These are phyloP conservation scores for Stichopus horrens DNA, from an alignment of 53 echinoderm and acorn worm species.

Conservation along the genomic window DNA sequence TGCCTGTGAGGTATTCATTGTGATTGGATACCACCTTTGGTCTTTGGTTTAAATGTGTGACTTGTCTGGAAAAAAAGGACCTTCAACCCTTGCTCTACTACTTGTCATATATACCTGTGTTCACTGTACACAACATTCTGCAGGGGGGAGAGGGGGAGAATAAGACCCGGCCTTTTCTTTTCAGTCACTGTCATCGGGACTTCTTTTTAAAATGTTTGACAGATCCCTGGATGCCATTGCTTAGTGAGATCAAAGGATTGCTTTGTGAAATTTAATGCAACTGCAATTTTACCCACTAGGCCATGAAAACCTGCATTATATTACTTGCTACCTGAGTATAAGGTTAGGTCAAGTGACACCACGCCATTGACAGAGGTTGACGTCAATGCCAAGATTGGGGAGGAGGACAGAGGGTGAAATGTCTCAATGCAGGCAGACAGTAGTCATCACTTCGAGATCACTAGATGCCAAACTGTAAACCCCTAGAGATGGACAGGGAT, in stretches of 20 bases:
- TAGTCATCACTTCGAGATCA: neutral
- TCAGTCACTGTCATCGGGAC: neutral
- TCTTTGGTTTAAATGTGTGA: neutral
- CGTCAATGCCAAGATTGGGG: neutral
- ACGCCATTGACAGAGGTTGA: neutral
- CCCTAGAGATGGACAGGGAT: neutral
- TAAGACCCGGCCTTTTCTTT: neutral
- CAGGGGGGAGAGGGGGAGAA: neutral
- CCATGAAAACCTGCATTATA: neutral
- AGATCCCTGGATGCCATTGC: neutral
- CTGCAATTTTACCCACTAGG: neutral
- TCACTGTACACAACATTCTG: neutral
- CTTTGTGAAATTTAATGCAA: conserved; percentile 24
- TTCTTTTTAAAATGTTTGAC: neutral
- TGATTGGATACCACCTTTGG: neutral
- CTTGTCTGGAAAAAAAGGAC: neutral
- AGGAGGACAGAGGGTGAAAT: neutral
- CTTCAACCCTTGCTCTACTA: neutral
- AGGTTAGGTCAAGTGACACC: neutral
- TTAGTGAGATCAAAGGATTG: neutral
- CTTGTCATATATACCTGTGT: neutral
- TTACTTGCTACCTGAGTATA: neutral
- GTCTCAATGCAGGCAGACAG: neutral
- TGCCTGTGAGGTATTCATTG: neutral
- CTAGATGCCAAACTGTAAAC: neutral